Conservation (phyloP, 2,888 invertebrate genomes). For the Smittia sp. region DNA sequence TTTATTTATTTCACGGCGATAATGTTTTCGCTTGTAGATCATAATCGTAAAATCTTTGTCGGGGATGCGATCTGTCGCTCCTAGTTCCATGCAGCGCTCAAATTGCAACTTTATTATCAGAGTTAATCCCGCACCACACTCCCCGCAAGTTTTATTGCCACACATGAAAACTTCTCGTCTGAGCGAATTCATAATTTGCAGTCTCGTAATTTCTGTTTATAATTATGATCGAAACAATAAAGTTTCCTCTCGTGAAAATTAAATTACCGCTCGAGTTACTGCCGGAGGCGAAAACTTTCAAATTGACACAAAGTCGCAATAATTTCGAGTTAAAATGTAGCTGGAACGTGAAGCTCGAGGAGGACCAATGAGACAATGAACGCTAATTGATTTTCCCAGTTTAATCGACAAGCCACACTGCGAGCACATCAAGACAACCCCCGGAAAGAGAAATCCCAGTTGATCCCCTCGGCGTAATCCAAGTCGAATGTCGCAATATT, state of each 20-base stretch:
- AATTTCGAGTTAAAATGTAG: background rate
- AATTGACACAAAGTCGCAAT: slow-evolving; percentile 2
- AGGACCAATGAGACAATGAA: slow-evolving; percentile 15
- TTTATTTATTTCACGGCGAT: slow-evolving; percentile 6
- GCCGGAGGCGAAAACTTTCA: background rate
- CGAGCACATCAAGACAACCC: background rate
- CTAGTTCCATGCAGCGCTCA: background rate
- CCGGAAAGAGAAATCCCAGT: background rate
- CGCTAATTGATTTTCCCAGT: slow-evolving; percentile 26
- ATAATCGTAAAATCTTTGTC: slow-evolving; percentile 10
- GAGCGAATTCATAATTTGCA: slow-evolving; percentile 14
- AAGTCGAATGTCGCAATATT: slow-evolving; percentile 24
- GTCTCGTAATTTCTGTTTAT: slow-evolving; percentile 11
- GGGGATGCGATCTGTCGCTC: background rate
- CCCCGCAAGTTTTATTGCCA: background rate
- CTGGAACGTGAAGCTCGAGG: background rate
- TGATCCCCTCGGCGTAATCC: background rate
- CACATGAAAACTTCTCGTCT: slow-evolving; percentile 8
- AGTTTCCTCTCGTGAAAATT: slow-evolving; percentile 11
- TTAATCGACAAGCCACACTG: background rate
- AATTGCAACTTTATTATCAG: slow-evolving; percentile 1
- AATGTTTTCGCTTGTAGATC: slow-evolving; percentile 8
- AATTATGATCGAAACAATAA: slow-evolving; percentile 14
- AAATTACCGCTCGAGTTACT: background rate
- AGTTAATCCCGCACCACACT: background rate